A percentile compares a stretch with the other conserved stretches of the same genome.
Evolutionary conservation across 2,888 invertebrate genomes (phyloP).

Genomic region (Colostygia pectinataria): DNA sequence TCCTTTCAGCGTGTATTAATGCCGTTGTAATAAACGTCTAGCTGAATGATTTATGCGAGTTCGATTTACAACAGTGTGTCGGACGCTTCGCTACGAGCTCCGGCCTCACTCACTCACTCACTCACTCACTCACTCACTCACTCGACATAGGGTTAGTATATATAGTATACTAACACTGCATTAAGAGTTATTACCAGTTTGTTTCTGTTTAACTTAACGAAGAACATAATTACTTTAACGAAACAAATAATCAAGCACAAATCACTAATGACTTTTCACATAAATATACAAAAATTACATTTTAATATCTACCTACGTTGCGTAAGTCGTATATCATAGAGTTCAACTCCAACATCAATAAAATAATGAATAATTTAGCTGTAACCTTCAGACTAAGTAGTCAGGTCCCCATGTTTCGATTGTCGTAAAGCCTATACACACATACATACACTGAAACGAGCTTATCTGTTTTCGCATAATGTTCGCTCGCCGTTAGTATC

Average conservation of each 20-base stretch:
- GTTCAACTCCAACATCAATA: not conserved
- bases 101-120: no score
- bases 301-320: not conserved
- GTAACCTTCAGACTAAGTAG: not conserved
- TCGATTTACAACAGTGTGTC: constrained; percentile 4
- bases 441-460: constrained; percentile 3
- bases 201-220: no score
- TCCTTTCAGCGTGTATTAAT: constrained; percentile 4
- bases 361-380: not conserved
- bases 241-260: no score
- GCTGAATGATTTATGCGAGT: constrained; percentile 11
- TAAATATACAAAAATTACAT: not conserved
- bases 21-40: constrained; percentile 12
- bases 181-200: no score
- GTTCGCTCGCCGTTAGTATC: constrained; percentile 1
- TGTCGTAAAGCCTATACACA: constrained; percentile 1
- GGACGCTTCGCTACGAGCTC: not conserved
- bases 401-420: constrained; percentile 1
- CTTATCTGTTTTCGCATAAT: constrained; percentile 6
- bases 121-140: no score
- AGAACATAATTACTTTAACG: no score
- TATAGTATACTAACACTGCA: no score
- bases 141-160: no score
- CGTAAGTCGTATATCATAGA: not conserved
- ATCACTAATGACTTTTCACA: no score